Percentiles rank a stretch among this genome's conserved stretches.
phyloP scores from a whole-genome alignment of 2,113 vertebrate species.

The Danio rerio region DNA sequence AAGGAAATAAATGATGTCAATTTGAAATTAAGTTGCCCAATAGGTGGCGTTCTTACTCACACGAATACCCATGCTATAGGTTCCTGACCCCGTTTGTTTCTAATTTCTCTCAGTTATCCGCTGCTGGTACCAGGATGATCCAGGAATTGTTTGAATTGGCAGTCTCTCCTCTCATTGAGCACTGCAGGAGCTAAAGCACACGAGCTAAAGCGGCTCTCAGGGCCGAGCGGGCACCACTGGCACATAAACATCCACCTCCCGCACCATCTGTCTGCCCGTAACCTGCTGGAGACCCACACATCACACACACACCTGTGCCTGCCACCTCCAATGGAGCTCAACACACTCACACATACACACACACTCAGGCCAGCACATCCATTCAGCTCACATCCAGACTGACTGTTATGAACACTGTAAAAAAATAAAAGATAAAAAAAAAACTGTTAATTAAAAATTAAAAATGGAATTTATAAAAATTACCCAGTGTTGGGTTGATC shows the following conservation, averaged over 20 bases:
- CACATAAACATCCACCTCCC: slow-evolving; percentile 58
- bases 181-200: slow-evolving; percentile 22
- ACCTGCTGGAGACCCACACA: slow-evolving; percentile 73
- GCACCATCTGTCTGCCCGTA: slow-evolving; percentile 79
- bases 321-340: slow-evolving; percentile 75
- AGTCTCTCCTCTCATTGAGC: neutral
- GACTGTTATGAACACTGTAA: neutral
- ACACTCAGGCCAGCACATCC: neutral
- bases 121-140: neutral
- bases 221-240: neutral
- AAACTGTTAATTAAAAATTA: too few species aligned
- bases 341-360: neutral
- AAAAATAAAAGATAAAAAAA: too few species aligned
- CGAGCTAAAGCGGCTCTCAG: slow-evolving; percentile 50
- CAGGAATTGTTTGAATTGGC: slow-evolving; percentile 3
- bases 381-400: neutral
- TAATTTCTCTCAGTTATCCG: neutral
- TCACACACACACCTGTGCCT: slow-evolving; percentile 75
- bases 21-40: too few species aligned
- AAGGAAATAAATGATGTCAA: too few species aligned
- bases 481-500: too few species aligned
- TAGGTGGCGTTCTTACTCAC: neutral
- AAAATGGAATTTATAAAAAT: too few species aligned
- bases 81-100: neutral
- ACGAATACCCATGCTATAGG: neutral